These are phyloP conservation scores for Oreocharis arfaki DNA, from an alignment of 2,113 vertebrate species.

Conservation along the genomic window DNA sequence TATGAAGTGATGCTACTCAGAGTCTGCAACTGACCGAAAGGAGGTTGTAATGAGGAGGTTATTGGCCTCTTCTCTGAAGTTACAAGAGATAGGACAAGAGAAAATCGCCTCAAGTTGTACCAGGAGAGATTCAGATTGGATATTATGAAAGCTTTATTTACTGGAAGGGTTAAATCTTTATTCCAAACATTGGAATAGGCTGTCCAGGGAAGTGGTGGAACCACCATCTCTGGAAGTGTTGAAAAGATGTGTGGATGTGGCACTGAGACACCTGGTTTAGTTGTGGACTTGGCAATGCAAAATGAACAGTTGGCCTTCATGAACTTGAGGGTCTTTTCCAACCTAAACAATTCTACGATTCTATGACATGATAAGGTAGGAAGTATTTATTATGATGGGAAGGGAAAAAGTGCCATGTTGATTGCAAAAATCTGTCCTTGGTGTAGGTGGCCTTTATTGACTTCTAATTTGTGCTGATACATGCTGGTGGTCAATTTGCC, in stretches of 20 bases:
- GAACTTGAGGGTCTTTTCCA: not conserved
- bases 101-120: not conserved
- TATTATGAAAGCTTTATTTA: not conserved
- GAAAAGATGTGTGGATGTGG: not conserved
- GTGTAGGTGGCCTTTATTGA: not conserved
- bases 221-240: not conserved
- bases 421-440: not conserved
- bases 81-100: not conserved
- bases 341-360: not conserved
- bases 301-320: not conserved
- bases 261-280: not conserved
- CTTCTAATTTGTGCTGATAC: not conserved
- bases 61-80: not conserved
- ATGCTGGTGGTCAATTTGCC: not conserved
- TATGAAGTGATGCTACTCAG: not conserved
- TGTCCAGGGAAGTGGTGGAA: not conserved
- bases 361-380: not conserved
- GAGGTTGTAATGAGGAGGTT: not conserved
- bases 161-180: fast-evolving
- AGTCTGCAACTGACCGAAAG: not conserved
- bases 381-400: not conserved
- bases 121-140: not conserved
- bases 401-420: not conserved
- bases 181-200: not conserved
- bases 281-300: not conserved